phyloP scores from a whole-genome alignment of 2,797 vertebrate species.

The Agapornis canus region DNA sequence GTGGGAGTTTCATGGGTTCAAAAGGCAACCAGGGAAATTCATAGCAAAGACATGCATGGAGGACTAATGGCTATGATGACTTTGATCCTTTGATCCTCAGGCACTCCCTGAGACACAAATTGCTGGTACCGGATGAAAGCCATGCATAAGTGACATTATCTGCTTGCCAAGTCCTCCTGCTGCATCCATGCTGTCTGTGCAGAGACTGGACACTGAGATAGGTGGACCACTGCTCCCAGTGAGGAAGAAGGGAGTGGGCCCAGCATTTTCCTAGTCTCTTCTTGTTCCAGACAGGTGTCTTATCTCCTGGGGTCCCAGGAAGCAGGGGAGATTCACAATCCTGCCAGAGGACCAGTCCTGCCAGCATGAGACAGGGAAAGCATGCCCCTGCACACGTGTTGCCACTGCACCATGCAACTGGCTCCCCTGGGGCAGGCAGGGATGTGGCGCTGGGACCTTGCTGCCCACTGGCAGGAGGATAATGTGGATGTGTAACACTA shows the following conservation, averaged over 20 bases:
- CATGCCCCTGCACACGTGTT: accelerated
- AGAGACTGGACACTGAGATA: not conserved
- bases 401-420: accelerated
- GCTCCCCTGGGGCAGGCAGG: accelerated
- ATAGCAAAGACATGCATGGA: not conserved
- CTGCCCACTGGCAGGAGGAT: not conserved
- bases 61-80: not conserved
- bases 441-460: accelerated
- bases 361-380: not conserved
- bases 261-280: not conserved
- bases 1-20: not conserved
- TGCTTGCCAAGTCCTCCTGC: not conserved
- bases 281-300: not conserved
- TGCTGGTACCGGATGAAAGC: not conserved
- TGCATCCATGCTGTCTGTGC: accelerated
- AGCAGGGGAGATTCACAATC: not conserved
- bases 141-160: not conserved
- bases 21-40: not conserved
- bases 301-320: not conserved
- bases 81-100: not conserved
- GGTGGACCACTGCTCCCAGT: not conserved
- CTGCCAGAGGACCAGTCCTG: not conserved
- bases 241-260: not conserved
- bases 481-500: not conserved
- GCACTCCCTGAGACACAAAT: not conserved